Evolutionary conservation across 2,797 vertebrate species (phyloP), one percentile per base, ranked within the genome.

Genomic region (Sebastes nivosus): DNA sequence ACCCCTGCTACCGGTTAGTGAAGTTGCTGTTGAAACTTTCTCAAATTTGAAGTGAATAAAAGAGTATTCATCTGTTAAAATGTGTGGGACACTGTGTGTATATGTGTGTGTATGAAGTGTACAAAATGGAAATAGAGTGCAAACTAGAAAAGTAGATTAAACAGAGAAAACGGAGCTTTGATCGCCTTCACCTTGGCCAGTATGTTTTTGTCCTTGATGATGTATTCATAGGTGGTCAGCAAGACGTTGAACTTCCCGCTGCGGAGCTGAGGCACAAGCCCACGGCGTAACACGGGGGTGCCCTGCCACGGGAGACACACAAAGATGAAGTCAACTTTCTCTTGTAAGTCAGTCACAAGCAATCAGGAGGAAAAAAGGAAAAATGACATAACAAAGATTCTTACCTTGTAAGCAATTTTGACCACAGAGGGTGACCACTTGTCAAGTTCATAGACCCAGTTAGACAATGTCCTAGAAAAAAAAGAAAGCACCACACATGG

Each of bases 201-300:
- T 83, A 99, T 98, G 73, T 99, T 97, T 89, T 99, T 99, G 95
- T 99, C 98, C 93, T 99, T 99, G 92, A 99, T 99, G 92, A 99
- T 99, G 92, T 99, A 99, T 87, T 99, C 98, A 0, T 99, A 99
- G 36, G 98, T 99, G 71, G 98, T 99, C 91, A 99, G 90, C 82
- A 99, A 95, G 67, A 99, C 98, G 14, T 99, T 99, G 82, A 99
- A 99, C 92, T 99, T 99, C 78, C 98, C 98, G 65, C 97, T 97
- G 81, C 98, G 96, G 54, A 99, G 97, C 87, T 98, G 98, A 69
- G 98, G 97, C 67, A 99, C 97, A 0, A 99, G 95, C 2, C 97
- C 97, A 9, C 98, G 97, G 8, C 98, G 96, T 96, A 99, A 95
- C 42, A 95, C 97, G 59, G 98, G 98, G 18, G 98, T 99, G 18